Base-by-base conservation (phyloP, 1,140 invertebrate species). In the Scaptomyza graminum region DNA sequence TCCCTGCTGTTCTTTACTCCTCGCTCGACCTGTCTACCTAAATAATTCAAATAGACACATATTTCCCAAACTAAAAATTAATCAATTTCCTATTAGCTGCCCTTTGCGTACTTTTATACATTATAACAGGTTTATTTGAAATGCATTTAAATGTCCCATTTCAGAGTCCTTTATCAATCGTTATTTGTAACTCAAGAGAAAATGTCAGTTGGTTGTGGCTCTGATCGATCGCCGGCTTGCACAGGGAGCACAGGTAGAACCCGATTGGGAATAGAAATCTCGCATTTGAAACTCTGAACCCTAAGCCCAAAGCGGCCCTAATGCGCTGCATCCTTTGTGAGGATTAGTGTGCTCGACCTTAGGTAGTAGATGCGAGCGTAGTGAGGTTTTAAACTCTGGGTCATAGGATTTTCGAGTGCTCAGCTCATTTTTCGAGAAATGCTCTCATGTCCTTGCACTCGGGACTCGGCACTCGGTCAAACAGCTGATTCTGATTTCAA, bases 251-350 rank as follows among this genome's bases (percentile, higher is more conserved):
- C 68, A 70, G 64, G 65, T 70, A 82, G 57, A 41, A 28, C 34
- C 34, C n/a, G 50, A 51, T 39, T 61, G 57, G 69, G 31, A 41
- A 55, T 7, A 43, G 55, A 71, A 46, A 5, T 5, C 13, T 11
- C 39, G n/a, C 25, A 64, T 34, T 39, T 31, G 61, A 41, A 59
- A 67, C 62, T 22, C 62, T 51, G 22, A 44, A 28, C 22, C 13
- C 15, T 41, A 15, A 60, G 39, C 4, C 5, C 25, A 16, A 8
- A 57, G 70, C 83, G 75, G 87, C 52, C 25, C 82, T 82, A 85
- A 82, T 85, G 78, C 70, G 51, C 39, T 65, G 72, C 68, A 72
- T 85, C 82, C 82, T 66, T 79, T 82, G 67, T 78, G 51, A 74
- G 82, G 82, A 85, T 85, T 85, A 85, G 44, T 51, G 37, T 52